Evolutionary conservation across 2,113 vertebrate species (phyloP).

Genomic region (Nannospalax galili): DNA sequence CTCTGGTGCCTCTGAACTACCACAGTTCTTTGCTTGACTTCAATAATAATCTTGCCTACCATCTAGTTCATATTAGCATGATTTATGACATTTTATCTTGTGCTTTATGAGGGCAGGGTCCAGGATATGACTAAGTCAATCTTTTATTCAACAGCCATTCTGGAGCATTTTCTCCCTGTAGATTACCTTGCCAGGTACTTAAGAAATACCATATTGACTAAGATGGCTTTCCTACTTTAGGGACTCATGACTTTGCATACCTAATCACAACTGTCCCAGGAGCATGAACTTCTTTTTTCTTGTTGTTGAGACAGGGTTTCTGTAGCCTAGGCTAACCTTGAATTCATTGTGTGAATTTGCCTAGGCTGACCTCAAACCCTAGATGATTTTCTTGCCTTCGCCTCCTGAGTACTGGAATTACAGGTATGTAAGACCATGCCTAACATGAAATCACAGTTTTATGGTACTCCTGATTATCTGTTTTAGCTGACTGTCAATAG

Average conservation of each 20-base stretch:
- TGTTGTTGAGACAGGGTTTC: not conserved
- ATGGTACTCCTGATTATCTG: not conserved
- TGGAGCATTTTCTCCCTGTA: not conserved
- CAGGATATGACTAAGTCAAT: constrained; percentile 50
- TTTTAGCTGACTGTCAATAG: not conserved
- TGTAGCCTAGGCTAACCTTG: not conserved
- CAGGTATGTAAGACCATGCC: no score
- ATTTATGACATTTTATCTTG: constrained; percentile 74
- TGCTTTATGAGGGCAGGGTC: constrained; percentile 54
- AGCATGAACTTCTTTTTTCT: not conserved
- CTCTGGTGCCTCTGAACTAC: not conserved
- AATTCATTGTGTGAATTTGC: not conserved
- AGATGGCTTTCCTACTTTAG: not conserved
- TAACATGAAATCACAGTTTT: not conserved
- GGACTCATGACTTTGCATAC: not conserved
- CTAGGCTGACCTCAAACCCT: not conserved
- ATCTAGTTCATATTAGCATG: constrained; percentile 47
- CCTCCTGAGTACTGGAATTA: not conserved
- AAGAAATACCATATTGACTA: constrained; percentile 19
- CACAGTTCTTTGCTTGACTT: not conserved
- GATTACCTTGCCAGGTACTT: constrained; percentile 13
- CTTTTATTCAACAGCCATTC: constrained; percentile 60
- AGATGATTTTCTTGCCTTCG: not conserved
- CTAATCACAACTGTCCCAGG: not conserved
- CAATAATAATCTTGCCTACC: constrained; percentile 12